Conservation (phyloP, 2,797 vertebrate genomes). For the Enteromius viviparus region DNA sequence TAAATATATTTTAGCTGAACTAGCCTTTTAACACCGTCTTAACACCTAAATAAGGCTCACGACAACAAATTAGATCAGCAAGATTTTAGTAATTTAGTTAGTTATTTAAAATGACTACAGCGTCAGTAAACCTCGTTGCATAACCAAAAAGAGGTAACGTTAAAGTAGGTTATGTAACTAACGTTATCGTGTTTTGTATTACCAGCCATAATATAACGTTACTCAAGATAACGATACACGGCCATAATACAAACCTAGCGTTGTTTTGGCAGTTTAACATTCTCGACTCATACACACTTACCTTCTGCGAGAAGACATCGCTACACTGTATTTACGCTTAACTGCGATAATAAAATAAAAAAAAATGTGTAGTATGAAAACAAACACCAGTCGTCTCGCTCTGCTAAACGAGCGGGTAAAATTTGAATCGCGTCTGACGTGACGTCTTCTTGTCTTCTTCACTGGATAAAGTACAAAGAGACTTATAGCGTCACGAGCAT, state of each 20-base stretch:
- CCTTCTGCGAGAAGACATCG: slow-evolving; percentile 61
- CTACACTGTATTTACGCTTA: not conserved
- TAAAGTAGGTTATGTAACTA: too few species aligned
- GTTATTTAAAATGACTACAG: not conserved
- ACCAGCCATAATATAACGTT: not conserved
- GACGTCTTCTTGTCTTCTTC: slow-evolving; percentile 21
- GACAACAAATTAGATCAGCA: not conserved
- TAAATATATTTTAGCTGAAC: not conserved
- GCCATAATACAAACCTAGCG: not conserved
- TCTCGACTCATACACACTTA: slow-evolving; percentile 25
- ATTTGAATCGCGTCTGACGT: slow-evolving; percentile 52
- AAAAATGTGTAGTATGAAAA: not conserved
- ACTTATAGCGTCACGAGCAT: not conserved
- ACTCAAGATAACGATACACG: not conserved
- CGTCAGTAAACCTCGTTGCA: not conserved
- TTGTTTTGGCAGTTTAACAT: not conserved
- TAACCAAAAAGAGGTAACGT: not conserved
- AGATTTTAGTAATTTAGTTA: too few species aligned
- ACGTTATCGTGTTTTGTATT: not conserved
- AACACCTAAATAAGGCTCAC: not conserved
- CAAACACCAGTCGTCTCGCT: not conserved
- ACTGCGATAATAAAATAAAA: not conserved
- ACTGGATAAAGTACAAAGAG: not conserved
- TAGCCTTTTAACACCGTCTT: not conserved
- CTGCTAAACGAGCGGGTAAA: slow-evolving; percentile 14